These are phyloP conservation scores for Halictus ligatus DNA, from an alignment of 2,888 invertebrate species.

Conservation along the genomic window DNA sequence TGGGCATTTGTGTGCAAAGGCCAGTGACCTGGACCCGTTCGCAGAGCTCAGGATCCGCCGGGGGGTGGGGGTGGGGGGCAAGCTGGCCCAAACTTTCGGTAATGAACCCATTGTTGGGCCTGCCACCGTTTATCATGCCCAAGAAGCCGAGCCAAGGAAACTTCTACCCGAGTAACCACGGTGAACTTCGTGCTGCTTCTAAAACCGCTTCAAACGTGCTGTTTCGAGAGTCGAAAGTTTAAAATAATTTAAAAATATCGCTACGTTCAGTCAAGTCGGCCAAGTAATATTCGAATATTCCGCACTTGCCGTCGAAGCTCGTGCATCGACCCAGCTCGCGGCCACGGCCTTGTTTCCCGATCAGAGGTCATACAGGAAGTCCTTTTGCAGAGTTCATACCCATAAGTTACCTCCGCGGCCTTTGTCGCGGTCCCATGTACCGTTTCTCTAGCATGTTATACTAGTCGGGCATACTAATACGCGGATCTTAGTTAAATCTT, in stretches of 20 bases:
- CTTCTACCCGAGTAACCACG: neutral
- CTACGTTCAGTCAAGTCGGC: no score
- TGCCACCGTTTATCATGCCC: conserved; percentile 63
- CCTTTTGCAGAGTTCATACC: conserved; percentile 65
- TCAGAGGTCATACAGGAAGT: conserved; percentile 65
- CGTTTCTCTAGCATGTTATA: conserved; percentile 58
- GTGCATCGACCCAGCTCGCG: conserved; percentile 48
- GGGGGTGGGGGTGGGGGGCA: conserved; percentile 46
- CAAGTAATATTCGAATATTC: neutral
- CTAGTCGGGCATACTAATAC: conserved; percentile 58
- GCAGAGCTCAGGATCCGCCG: conserved; percentile 56
- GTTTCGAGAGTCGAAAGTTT: no score
- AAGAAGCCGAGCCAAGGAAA: conserved; percentile 10
- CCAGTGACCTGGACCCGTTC: conserved; percentile 57
- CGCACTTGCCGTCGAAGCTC: conserved; percentile 28
- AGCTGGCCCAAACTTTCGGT: conserved; percentile 67
- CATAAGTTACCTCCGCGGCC: conserved; percentile 61
- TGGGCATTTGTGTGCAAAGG: conserved; percentile 46
- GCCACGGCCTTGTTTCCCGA: conserved; percentile 64
- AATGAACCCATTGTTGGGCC: conserved; percentile 68
- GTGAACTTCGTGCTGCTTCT: neutral
- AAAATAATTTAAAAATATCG: no score
- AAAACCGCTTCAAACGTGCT: neutral
- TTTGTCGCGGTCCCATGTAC: conserved; percentile 61
- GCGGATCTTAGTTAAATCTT: conserved; percentile 57